Evolutionary conservation across 64 coral and sea anemone genomes (phyloP), one percentile per base, ranked within the genome.

Genomic region (Pocillopora damicornis): DNA sequence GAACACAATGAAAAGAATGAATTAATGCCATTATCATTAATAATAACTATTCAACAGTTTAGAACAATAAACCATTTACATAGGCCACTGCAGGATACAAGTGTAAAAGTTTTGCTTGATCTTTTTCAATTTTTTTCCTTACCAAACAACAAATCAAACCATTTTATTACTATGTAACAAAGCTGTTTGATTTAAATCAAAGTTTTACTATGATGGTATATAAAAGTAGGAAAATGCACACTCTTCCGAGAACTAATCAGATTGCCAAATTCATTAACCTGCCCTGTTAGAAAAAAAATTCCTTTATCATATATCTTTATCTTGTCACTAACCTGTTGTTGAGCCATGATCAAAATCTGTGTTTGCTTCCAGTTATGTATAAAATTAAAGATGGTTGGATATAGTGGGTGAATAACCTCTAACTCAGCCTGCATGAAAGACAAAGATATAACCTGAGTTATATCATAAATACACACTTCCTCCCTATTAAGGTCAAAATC

Each of bases 311-410:
- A 2, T 20, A 20, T 5, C 20, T 17, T 25, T 85, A 71, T 37
- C 64, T 72, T 65, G 58, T 72, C 10, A 58, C 72, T 59, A 18
- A 0, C 11, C 15, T 13, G 38, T 57, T 66, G 9, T 58, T 72
- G 38, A 72, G 26, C 60, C 22, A 14, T 36, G 15, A 13, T 61
- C 1, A 37, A 61, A n/a, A 62, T 42, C 60, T 90, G 80, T 13
- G 17, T 11, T 91, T 72, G 23, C 66, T 91, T 91, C 90, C 90
- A 91, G 20, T 63, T 35, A 36, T 87, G 74, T 5, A 91, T 59
- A 67, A 79, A 74, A 78, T 74, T 73, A 58, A 91, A 91, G 13
- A 91, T 82, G 37, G 57, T 80, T 67, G 68, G 77, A 63, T 91
- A 91, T 9, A 91, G 37, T 58, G 75, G 82, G 42, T 91, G 83